Evolutionary conservation across 2,797 vertebrate species (phyloP).

Genomic region (Presbytis comata): DNA sequence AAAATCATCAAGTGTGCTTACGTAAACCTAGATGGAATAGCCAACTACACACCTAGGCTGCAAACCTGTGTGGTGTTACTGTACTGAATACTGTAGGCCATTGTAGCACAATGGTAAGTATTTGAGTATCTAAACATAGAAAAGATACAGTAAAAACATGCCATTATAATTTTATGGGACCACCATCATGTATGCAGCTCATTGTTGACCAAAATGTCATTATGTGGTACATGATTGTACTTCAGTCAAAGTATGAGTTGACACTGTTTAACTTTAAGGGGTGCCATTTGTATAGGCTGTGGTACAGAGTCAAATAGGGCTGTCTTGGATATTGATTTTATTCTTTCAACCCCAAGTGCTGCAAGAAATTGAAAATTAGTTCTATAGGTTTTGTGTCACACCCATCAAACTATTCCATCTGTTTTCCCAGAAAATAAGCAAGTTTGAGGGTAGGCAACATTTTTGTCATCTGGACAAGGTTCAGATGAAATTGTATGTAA

Average conservation of each 20-base stretch:
- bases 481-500: slow-evolving; percentile 46
- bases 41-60: not conserved
- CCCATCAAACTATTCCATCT: not conserved
- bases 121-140: not conserved
- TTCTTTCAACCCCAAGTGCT: not conserved
- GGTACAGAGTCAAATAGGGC: not conserved
- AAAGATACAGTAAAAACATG: not conserved
- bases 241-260: not conserved
- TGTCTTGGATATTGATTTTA: not conserved
- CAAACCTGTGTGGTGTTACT: not conserved
- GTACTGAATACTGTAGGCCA: not conserved
- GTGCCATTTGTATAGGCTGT: not conserved
- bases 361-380: slow-evolving; percentile 16
- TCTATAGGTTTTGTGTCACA: not conserved
- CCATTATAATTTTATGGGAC: not conserved
- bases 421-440: slow-evolving; percentile 32
- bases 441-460: not conserved
- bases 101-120: not conserved
- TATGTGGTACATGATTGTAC: not conserved
- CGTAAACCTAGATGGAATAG: not conserved
- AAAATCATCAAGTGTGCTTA: not conserved
- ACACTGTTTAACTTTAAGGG: not conserved
- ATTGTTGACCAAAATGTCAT: not conserved
- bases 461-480: slow-evolving; percentile 18
- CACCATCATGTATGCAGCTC: not conserved